phyloP scores from a whole-genome alignment of 2,797 vertebrate species.

The Poeciliopsis turneri region DNA sequence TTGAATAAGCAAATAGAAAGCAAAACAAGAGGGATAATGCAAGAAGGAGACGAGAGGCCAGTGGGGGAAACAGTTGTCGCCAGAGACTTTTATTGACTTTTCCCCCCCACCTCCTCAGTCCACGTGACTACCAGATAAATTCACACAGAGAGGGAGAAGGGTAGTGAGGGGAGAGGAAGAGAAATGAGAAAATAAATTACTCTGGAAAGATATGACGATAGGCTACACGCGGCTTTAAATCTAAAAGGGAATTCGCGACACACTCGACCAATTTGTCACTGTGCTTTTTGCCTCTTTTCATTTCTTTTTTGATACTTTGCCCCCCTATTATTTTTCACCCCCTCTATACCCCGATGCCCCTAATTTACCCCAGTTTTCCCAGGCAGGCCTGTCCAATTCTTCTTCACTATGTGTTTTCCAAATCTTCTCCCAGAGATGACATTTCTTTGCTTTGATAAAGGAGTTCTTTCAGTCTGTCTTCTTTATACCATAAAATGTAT shows the following conservation, averaged over 20 bases:
- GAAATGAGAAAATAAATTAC: slow-evolving; percentile 97
- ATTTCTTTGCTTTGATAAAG: slow-evolving; percentile 26
- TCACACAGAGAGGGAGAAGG: slow-evolving; percentile 74
- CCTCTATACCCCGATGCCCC: slow-evolving; percentile 74
- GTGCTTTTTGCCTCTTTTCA: slow-evolving; percentile 82
- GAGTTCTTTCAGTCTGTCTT: slow-evolving; percentile 24
- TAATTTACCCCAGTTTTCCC: slow-evolving; percentile 68
- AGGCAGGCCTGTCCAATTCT: slow-evolving; percentile 65
- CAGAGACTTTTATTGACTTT: slow-evolving; percentile 87
- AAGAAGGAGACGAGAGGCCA: slow-evolving; percentile 80
- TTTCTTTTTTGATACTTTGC: slow-evolving; percentile 76
- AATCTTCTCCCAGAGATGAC: slow-evolving; percentile 49
- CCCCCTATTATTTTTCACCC: slow-evolving; percentile 74
- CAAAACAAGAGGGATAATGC: slow-evolving; percentile 78
- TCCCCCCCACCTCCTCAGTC: slow-evolving; percentile 58
- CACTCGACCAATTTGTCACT: slow-evolving; percentile 87
- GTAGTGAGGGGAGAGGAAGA: slow-evolving; percentile 84
- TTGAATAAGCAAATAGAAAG: slow-evolving; percentile 80
- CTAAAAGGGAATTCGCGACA: slow-evolving; percentile 84
- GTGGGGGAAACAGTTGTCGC: slow-evolving; percentile 85
- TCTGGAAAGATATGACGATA: slow-evolving; percentile 92
- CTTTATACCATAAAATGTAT: slow-evolving; percentile 33
- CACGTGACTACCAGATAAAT: slow-evolving; percentile 86
- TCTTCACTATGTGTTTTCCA: slow-evolving; percentile 62
- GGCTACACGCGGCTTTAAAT: slow-evolving; percentile 87